These are phyloP conservation scores for Pammene aurita DNA, from an alignment of 2,888 invertebrate species.

Conservation along the genomic window DNA sequence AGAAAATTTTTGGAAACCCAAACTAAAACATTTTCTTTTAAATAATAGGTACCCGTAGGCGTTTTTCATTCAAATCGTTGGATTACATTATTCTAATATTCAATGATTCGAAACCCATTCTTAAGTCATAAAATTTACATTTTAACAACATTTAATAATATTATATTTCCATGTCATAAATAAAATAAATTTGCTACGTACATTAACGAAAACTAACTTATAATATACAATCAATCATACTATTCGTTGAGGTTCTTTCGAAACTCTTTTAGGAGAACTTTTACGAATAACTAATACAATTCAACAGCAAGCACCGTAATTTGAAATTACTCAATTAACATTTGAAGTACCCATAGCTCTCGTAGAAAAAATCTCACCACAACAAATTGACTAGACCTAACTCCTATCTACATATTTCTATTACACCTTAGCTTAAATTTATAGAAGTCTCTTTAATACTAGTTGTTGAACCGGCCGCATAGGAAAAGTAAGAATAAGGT, in stretches of 20 bases:
- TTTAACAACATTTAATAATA: constrained; percentile 39
- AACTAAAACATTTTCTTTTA: constrained; percentile 58
- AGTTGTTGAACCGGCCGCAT: constrained; percentile 80
- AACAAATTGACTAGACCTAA: constrained; percentile 82
- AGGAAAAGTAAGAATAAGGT: constrained; percentile 56
- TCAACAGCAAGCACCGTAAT: constrained; percentile 80
- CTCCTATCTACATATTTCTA: constrained; percentile 73
- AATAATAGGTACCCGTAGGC: constrained; percentile 55
- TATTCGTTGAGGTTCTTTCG: constrained; percentile 69
- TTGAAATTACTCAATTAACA: constrained; percentile 67
- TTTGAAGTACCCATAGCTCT: constrained; percentile 73
- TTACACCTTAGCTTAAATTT: constrained; percentile 65
- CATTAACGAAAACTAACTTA: constrained; percentile 50
- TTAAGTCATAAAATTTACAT: constrained; percentile 54
- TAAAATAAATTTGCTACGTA: constrained; percentile 51
- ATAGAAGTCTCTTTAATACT: constrained; percentile 74
- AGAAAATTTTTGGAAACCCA: constrained; percentile 59
- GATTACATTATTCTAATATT: constrained; percentile 63
- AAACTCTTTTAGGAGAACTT: constrained; percentile 59
- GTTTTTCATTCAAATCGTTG: constrained; percentile 63
- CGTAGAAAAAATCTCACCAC: constrained; percentile 79
- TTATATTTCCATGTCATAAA: constrained; percentile 44
- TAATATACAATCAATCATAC: constrained; percentile 55
- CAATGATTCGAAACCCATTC: constrained; percentile 74
- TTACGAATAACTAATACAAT: constrained; percentile 68